phyloP scores from a whole-genome alignment of 2,888 invertebrate genomes.

The Polyploca ridens region DNA sequence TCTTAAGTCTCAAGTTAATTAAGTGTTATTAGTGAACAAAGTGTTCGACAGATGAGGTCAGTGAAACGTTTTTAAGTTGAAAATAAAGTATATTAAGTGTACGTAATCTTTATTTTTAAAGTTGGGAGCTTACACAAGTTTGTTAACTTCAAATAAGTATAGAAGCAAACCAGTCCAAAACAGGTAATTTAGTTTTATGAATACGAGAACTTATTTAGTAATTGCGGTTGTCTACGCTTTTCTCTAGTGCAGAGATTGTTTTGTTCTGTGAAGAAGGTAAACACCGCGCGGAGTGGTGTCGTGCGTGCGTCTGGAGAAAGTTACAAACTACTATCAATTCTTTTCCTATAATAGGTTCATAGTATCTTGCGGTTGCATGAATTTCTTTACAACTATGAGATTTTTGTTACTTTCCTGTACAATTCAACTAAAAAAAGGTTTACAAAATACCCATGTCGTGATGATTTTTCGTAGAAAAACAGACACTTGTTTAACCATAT shows the following conservation, averaged over 20 bases:
- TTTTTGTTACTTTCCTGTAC: neutral
- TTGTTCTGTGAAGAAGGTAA: constrained; percentile 47
- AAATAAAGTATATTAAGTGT: constrained; percentile 24
- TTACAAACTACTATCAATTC: constrained; percentile 43
- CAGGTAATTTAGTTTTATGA: constrained; percentile 1
- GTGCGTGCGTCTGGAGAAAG: constrained; percentile 58
- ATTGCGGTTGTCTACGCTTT: neutral
- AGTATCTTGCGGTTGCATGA: neutral
- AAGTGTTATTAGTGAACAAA: constrained; percentile 54
- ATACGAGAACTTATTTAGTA: neutral
- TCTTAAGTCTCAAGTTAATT: constrained; percentile 70
- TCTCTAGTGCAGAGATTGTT: constrained; percentile 49
- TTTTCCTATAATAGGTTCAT: neutral
- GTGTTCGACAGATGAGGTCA: constrained; percentile 56
- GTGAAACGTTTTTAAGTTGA: constrained; percentile 22
- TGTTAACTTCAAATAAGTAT: constrained; percentile 1
- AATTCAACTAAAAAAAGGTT: neutral
- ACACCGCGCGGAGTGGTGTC: constrained; percentile 43
- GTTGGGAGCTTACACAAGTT: constrained; percentile 31
- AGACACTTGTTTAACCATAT: constrained; percentile 48
- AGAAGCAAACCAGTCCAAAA: neutral
- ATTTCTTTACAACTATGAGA: neutral
- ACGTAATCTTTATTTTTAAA: constrained; percentile 56
- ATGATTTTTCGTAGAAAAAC: neutral
- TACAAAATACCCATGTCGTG: neutral